Base-by-base conservation (phyloP, 2,888 invertebrate genomes). In the Drosophila conformis region DNA sequence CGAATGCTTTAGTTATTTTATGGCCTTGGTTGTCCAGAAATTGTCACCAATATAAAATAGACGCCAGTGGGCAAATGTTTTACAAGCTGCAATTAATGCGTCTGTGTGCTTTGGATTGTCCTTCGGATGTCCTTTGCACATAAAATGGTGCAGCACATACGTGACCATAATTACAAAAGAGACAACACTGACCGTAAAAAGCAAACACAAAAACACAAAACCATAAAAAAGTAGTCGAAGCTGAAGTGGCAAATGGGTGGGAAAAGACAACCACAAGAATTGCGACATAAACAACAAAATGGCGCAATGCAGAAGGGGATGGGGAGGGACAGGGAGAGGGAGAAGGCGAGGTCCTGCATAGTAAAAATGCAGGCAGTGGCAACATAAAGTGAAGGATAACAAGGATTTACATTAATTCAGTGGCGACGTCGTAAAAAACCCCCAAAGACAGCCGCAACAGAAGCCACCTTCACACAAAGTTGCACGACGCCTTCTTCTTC, bases 111-210 rank as follows among this genome's bases (percentile, higher is more conserved):
- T 57, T 53, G 53, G 64, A 69, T 62, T 61, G 63, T 68, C 51
- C 68, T 56, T 64, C 63, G 57, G 53, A 42, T 48, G 63, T 51
- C 46, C 42, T 53, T 58, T 36, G 80, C 58, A 66, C 76, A 84
- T 80, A 40, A 81, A 84, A 84, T 84, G 76, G 76, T 84, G 78
- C 84, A 66, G 83, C 80, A 78, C 80, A 84, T 84, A 83, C 83
- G 83, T 80, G 84, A 83, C 83, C 82, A 82, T 84, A 84, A 84
- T 82, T 82, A 82, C 80, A 80, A 83, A 76, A 68, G 68, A 75
- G 77, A 70, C 72, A 68, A 77, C 79, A 73, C 70, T 67, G 79
- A 77, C 73, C 79, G 59, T 82, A 82, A 82, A 82, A 76, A 62
- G 53, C 57, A 67, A 53, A 66, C 36, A 52, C n/a, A 52, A 7